Conservation (phyloP, 2,113 vertebrate species). For the Pandion haliaetus region DNA sequence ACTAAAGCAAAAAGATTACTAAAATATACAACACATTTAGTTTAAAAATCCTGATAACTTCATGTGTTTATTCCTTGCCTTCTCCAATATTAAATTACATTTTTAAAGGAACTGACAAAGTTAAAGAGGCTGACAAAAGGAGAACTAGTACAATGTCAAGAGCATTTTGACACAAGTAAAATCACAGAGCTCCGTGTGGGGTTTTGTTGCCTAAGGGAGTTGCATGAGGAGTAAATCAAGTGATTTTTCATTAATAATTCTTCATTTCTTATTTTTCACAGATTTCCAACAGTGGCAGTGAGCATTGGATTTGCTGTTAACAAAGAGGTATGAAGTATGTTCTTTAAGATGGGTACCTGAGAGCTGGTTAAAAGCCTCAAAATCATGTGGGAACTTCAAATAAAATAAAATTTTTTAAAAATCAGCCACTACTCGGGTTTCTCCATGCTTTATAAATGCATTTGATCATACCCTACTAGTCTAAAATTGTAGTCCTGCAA, state of each 20-base stretch:
- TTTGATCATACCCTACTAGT: not conserved
- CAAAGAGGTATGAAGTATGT: slow-evolving; percentile 78
- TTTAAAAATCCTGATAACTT: not conserved
- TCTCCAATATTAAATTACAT: not conserved
- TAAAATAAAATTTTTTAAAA: not conserved
- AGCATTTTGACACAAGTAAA: not conserved
- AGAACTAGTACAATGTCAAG: not conserved
- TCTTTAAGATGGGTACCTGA: slow-evolving; percentile 46
- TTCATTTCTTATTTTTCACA: slow-evolving; percentile 48
- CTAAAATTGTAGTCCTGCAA: not conserved
- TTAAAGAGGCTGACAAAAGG: not conserved
- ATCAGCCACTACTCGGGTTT: not conserved
- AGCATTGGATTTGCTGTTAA: slow-evolving; percentile 89
- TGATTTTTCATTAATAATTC: not conserved
- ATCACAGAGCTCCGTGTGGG: not conserved
- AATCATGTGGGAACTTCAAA: not conserved
- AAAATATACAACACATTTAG: not conserved
- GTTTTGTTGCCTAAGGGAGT: not conserved
- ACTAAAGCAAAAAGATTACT: not conserved
- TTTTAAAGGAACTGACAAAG: not conserved
- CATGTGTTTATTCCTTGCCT: not conserved
- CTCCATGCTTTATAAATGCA: not conserved
- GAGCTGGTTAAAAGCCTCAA: not conserved
- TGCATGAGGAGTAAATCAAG: not conserved
- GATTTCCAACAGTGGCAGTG: slow-evolving; percentile 86